A percentile compares a stretch with the other conserved stretches of the same genome.
These are phyloP conservation scores for Megaustenia siamemsis DNA, from an alignment of 2,888 invertebrate genomes.

Conservation along the genomic window DNA sequence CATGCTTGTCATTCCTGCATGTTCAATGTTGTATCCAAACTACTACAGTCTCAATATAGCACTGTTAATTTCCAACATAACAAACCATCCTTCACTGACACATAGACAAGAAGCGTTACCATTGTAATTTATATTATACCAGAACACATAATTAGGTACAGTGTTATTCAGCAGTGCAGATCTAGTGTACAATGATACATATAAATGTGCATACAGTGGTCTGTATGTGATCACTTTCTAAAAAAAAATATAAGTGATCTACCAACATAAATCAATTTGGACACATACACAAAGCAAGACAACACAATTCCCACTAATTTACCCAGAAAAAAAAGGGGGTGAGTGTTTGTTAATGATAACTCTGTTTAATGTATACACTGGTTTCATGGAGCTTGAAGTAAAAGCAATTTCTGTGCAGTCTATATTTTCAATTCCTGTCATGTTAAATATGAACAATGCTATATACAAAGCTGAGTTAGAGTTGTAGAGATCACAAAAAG, in stretches of 20 bases:
- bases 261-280: background rate
- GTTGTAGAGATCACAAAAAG: conserved; percentile 19
- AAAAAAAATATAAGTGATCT: background rate
- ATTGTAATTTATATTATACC: background rate
- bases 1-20: no score
- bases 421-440: background rate
- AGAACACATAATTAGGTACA: background rate
- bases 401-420: background rate
- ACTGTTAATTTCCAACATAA: no score
- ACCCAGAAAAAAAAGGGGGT: background rate
- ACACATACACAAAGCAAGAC: background rate
- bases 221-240: background rate
- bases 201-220: background rate
- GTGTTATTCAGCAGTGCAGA: background rate
- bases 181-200: no score
- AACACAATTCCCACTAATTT: background rate
- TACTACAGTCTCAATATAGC: no score
- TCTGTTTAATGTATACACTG: background rate
- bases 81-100: no score
- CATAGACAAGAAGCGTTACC: no score
- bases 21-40: no score
- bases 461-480: conserved; percentile 35
- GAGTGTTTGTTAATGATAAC: no score
- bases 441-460: conserved; percentile 13
- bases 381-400: background rate